Percentiles rank a stretch among this genome's conserved stretches.
Evolutionary conservation across 2,113 vertebrate genomes (phyloP).

Genomic region (Gnathonemus echidnorhynchus): DNA sequence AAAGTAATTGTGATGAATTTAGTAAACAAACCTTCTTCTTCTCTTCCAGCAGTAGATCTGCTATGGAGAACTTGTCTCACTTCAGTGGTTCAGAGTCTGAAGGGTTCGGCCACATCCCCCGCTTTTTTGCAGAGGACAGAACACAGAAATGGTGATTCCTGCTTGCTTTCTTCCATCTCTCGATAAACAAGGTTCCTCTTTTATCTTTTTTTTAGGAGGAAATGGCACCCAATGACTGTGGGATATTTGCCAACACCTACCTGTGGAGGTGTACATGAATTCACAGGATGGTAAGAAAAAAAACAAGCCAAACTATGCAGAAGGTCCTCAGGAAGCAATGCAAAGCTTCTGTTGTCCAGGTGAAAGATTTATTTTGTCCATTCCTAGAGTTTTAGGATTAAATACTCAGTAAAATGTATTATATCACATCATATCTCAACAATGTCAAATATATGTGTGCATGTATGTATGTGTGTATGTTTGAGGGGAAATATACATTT

Average conservation of each 20-base stretch:
- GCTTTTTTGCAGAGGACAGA: conserved; percentile 49
- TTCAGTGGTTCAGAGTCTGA: conserved; percentile 24
- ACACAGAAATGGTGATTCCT: conserved; percentile 43
- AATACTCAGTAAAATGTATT: not conserved
- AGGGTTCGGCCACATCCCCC: conserved; percentile 22
- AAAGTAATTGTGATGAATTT: not conserved
- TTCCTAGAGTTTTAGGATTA: not conserved
- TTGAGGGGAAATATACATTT: not conserved
- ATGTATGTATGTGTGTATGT: not conserved
- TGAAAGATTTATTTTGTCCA: not conserved
- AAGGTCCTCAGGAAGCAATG: not conserved
- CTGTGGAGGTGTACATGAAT: not conserved
- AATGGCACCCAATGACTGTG: not conserved
- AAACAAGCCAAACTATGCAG: not conserved
- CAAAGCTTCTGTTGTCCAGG: not conserved
- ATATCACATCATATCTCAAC: not conserved
- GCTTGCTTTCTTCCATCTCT: conserved; percentile 36
- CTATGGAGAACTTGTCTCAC: not conserved
- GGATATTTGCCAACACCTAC: not conserved
- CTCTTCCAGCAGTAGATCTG: not conserved
- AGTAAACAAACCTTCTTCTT: not conserved
- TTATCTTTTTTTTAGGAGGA: conserved; percentile 32
- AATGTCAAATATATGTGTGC: not conserved
- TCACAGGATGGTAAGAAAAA: not conserved
- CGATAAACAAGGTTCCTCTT: conserved; percentile 26